These are phyloP conservation scores for Tadarida brasiliensis DNA, from an alignment of 2,797 vertebrate species.

Conservation along the genomic window DNA sequence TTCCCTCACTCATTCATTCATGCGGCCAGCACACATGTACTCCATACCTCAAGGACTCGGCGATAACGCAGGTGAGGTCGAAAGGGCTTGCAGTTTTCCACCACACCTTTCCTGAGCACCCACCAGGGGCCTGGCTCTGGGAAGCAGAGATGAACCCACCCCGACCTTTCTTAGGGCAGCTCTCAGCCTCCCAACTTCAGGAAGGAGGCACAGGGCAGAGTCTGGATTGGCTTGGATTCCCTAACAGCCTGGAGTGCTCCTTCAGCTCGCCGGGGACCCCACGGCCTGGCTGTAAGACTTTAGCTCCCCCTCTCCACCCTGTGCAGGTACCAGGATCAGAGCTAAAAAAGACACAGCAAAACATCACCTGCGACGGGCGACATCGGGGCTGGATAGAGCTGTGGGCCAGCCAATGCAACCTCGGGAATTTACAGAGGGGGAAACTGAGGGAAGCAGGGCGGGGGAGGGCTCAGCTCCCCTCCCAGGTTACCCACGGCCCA, in stretches of 20 bases:
- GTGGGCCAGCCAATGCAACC: accelerated
- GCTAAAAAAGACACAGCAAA: neutral
- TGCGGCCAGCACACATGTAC: neutral
- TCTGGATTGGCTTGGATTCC: neutral
- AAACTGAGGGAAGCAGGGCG: neutral
- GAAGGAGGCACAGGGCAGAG: neutral
- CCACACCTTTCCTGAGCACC: neutral
- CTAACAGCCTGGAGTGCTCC: neutral
- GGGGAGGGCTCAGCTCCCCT: neutral
- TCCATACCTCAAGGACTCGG: neutral
- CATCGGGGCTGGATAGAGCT: neutral
- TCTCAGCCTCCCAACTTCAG: neutral
- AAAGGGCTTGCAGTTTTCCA: no score
- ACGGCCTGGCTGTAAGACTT: neutral
- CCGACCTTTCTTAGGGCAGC: neutral
- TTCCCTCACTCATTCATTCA: neutral
- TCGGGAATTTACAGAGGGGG: neutral
- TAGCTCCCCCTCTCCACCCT: neutral
- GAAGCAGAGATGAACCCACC: neutral
- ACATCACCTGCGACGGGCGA: neutral
- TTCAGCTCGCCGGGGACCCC: neutral
- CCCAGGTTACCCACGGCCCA: neutral
- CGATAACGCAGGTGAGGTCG: neutral
- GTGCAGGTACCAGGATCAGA: no score
- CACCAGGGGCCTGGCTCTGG: neutral